These are phyloP conservation scores for Pterocles burchelli DNA, from an alignment of 2,113 vertebrate species.

Conservation along the genomic window DNA sequence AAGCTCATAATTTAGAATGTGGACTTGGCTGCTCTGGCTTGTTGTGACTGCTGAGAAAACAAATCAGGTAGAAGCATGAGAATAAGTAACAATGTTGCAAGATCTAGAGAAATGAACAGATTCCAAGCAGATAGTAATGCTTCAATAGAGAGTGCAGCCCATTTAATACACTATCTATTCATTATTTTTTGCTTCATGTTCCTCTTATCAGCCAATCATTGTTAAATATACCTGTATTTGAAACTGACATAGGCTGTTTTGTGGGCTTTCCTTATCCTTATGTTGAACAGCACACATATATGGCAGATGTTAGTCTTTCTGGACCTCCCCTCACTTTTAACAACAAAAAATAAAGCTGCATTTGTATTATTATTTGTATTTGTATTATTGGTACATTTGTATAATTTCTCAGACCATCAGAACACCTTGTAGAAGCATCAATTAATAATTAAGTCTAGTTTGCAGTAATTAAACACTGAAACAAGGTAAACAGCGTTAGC, in stretches of 20 bases:
- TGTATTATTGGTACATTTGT: neutral
- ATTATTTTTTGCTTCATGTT: neutral
- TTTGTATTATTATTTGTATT: no score
- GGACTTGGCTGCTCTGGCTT: neutral
- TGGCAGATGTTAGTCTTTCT: neutral
- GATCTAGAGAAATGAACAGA: neutral
- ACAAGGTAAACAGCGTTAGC: neutral
- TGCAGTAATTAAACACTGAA: neutral
- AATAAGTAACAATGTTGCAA: neutral
- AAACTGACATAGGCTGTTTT: neutral
- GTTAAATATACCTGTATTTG: neutral
- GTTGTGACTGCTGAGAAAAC: neutral
- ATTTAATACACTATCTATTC: neutral
- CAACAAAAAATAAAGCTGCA: neutral
- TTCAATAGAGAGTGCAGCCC: neutral
- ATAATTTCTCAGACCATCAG: neutral
- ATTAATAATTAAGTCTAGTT: neutral
- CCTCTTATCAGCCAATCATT: neutral
- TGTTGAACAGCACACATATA: neutral
- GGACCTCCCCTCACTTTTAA: neutral
- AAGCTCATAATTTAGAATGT: neutral
- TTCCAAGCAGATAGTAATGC: neutral
- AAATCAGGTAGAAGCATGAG: neutral
- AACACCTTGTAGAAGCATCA: neutral
- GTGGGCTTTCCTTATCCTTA: neutral